Evolutionary conservation across 2,797 vertebrate genomes (phyloP).

Genomic region (Pseudomugil gertrudae): DNA sequence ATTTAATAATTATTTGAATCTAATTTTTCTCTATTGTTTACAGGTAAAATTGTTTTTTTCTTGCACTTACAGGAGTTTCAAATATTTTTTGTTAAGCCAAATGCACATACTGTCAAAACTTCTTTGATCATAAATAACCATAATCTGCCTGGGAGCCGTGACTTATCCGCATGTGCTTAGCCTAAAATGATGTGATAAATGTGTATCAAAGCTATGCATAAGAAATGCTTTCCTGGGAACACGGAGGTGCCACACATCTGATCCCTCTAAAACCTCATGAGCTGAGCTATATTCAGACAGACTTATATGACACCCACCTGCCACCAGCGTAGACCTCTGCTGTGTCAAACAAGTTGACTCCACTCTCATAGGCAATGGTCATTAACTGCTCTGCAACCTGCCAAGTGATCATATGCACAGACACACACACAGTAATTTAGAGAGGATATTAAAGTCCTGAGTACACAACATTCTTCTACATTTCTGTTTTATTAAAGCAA

Average conservation of each 20-base stretch:
- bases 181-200: neutral
- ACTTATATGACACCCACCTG: slow-evolving; percentile 68
- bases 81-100: neutral
- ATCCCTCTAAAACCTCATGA: slow-evolving; percentile 12
- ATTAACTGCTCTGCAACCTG: slow-evolving; percentile 92
- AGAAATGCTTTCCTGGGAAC: neutral
- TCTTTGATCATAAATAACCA: neutral
- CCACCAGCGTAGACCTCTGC: slow-evolving; percentile 89
- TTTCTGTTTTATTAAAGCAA: neutral
- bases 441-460: slow-evolving; percentile 15
- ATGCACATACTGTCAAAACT: neutral
- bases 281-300: neutral
- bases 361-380: slow-evolving; percentile 92
- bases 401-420: slow-evolving; percentile 17
- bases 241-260: neutral
- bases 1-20: no score
- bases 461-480: neutral
- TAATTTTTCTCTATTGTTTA: neutral
- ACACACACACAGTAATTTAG: slow-evolving; percentile 13
- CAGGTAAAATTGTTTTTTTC: neutral
- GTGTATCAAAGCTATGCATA: slow-evolving; percentile 1
- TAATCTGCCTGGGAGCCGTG: neutral
- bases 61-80: neutral
- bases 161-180: neutral
- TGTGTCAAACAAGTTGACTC: slow-evolving; percentile 94